Base-by-base conservation (phyloP, 2,888 invertebrate species). In the Acanthosepion esculentum region DNA sequence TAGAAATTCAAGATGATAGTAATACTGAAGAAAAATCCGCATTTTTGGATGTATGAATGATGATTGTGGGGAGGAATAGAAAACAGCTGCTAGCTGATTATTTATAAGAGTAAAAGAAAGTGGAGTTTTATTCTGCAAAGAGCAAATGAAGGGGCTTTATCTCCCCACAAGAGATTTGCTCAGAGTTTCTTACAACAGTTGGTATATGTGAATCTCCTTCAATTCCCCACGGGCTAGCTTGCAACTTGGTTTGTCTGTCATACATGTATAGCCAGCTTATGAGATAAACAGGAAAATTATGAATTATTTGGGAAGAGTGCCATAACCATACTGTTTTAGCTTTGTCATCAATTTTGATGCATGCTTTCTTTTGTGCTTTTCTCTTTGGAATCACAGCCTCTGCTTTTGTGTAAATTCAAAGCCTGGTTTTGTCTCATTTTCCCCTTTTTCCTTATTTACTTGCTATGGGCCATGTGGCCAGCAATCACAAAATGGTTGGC, bases 141-240 rank as follows among this genome's bases (percentile, higher is more conserved):
- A 41, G 41, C 41, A 41, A 41, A 41, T 41, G 41, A 41, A 41
- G 59, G 59, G 20, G 20, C 59, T 59, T 59, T 59, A 20, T 59
- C 53, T 53, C 53, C 59, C 23, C 59, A 59, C 59, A 59, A 78
- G 78, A 78, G 78, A n/a, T 78, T 78, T 1, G 78, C 78, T 78
- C 78, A 12, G 12, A n/a, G 78, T 78, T n/a, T 78, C 78, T 78
- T 78, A 78, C 78, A 20, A n/a, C n/a, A 78, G 78, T n/a, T 78
- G 78, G 78, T n/a, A 78, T 78, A 78, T 78, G 78, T 78, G 78
- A 78, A n/a, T 78, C 78, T n/a, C 78, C 78, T 78, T 78, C 78
- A n/a, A 78, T 78, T 78, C n/a, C 15, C 78, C 1, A n/a, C 15
- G 78, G 78, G n/a, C 78, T 78, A n/a, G 78, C n/a, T n/a, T 78